Evolutionary conservation across 2,113 vertebrate species (phyloP).

Genomic region (Peucedramus taeniatus): DNA sequence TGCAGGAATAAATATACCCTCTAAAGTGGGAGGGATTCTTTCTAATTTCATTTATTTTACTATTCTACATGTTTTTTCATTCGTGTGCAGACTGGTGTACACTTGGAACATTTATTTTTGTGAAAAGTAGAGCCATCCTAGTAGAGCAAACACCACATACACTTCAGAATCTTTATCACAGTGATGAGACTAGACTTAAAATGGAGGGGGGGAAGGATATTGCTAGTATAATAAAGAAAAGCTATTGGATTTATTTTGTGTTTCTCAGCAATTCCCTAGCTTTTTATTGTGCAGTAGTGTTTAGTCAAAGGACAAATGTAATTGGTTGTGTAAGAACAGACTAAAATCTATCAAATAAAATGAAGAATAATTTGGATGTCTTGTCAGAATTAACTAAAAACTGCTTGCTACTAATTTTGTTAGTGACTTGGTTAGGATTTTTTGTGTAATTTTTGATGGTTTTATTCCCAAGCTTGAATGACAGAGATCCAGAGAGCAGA

Average conservation of each 20-base stretch:
- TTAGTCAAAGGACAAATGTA: background rate
- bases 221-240: background rate
- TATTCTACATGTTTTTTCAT: background rate
- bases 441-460: background rate
- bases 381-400: background rate
- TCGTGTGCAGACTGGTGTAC: background rate
- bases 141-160: background rate
- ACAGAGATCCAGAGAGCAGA: background rate
- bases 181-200: background rate
- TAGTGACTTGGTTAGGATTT: background rate
- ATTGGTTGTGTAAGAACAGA: background rate
- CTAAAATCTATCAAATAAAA: background rate
- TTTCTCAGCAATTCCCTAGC: background rate
- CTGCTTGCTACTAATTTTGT: background rate
- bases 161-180: background rate
- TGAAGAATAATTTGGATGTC: background rate
- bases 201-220: accelerated
- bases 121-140: background rate
- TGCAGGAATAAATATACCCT: background rate
- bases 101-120: background rate
- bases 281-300: background rate
- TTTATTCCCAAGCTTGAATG: background rate
- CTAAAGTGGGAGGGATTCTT: background rate
- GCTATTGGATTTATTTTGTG: background rate
- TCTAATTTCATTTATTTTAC: background rate